These are phyloP conservation scores for Acropternis orthonyx DNA, from an alignment of 2,797 vertebrate genomes.

Conservation along the genomic window DNA sequence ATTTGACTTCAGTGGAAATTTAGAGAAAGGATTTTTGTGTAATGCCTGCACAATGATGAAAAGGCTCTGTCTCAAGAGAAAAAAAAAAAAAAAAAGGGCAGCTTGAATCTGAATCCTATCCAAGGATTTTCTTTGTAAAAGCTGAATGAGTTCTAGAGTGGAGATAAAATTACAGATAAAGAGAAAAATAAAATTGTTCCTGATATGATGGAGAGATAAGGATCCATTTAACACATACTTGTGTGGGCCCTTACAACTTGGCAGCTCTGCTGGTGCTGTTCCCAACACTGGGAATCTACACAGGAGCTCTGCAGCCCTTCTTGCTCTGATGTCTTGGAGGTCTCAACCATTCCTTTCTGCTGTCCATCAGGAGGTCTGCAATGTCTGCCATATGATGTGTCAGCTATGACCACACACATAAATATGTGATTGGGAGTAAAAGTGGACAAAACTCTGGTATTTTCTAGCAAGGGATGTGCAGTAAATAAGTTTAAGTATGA, in stretches of 20 bases:
- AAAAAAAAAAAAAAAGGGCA: background rate
- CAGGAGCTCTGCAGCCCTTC: background rate
- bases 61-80: background rate
- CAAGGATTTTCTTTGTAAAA: conserved; percentile 39
- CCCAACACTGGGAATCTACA: background rate
- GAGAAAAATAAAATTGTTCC: background rate
- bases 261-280: background rate
- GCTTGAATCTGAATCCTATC: background rate
- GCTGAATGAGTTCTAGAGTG: background rate
- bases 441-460: background rate
- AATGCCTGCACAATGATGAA: background rate
- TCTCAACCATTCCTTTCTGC: rapidly evolving
- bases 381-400: background rate
- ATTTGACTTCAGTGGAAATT: background rate
- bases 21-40: background rate
- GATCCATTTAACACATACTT: background rate
- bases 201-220: background rate
- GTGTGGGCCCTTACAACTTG: conserved; percentile 1
- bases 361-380: background rate
- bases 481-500: background rate
- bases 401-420: background rate
- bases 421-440: background rate
- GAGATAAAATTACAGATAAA: conserved; percentile 43
- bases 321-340: background rate
- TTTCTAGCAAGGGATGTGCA: background rate